phyloP scores from a whole-genome alignment of 2,888 invertebrate genomes.

The Campopleginae sp. region DNA sequence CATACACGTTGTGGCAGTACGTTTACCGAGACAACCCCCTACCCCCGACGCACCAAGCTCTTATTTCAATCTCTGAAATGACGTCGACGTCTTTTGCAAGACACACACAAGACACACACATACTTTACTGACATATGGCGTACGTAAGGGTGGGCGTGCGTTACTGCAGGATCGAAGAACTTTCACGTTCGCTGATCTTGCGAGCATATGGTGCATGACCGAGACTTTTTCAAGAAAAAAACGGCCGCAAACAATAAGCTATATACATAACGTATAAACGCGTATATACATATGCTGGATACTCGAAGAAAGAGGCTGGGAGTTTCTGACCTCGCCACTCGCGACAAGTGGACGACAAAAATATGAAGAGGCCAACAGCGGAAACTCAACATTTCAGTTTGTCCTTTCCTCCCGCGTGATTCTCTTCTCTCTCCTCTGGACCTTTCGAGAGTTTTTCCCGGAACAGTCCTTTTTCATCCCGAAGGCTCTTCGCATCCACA shows the following conservation, averaged over 20 bases:
- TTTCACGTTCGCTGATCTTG: slow-evolving; percentile 56
- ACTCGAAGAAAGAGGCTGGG: slow-evolving; percentile 38
- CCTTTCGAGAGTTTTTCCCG: slow-evolving; percentile 65
- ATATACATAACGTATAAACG: background rate
- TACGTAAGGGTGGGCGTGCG: background rate
- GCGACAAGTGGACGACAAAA: slow-evolving; percentile 66
- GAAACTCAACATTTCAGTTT: slow-evolving; percentile 66
- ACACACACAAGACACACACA: slow-evolving; percentile 1
- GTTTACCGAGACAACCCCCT: slow-evolving; percentile 28
- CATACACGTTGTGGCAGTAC: slow-evolving; percentile 17
- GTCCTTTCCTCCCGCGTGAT: slow-evolving; percentile 51
- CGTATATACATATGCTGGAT: background rate
- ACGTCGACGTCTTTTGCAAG: slow-evolving; percentile 52
- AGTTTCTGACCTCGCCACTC: slow-evolving; percentile 51
- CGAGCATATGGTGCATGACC: slow-evolving; percentile 47
- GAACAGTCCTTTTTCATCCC: slow-evolving; percentile 31
- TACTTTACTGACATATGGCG: background rate
- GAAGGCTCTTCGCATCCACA: slow-evolving; percentile 54
- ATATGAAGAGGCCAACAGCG: slow-evolving; percentile 65
- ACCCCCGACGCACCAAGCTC: slow-evolving; percentile 67
- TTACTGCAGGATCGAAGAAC: slow-evolving; percentile 56
- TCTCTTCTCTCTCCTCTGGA: slow-evolving; percentile 42
- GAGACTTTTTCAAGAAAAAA: slow-evolving; percentile 37
- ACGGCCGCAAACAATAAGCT: slow-evolving; percentile 33
- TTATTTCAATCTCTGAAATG: slow-evolving; percentile 67